Evolutionary conservation across 1,140 invertebrate genomes (phyloP).

Genomic region (Zaprionus nigranus): DNA sequence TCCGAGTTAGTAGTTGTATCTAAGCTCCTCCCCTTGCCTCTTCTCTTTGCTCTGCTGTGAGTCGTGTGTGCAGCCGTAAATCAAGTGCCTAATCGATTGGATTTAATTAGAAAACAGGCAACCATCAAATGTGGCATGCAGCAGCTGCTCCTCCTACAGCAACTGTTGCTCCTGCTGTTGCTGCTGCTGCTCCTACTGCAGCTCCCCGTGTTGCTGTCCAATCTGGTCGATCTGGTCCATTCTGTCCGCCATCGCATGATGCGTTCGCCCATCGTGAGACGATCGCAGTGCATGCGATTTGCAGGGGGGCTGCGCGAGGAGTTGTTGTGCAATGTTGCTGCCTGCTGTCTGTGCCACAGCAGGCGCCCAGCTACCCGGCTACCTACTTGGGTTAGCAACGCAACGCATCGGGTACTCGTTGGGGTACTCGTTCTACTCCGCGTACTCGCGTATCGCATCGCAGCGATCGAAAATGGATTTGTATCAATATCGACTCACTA

Average conservation of each 20-base stretch:
- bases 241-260: conserved; percentile 66
- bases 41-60: neutral
- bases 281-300: conserved; percentile 69
- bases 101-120: conserved; percentile 71
- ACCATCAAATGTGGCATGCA: conserved; percentile 66
- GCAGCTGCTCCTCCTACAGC: conserved; percentile 5
- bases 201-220: conserved; percentile 30
- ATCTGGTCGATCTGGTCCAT: conserved; percentile 28
- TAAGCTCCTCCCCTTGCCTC: neutral
- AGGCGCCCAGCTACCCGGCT: conserved; percentile 23
- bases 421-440: neutral
- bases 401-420: neutral
- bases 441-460: conserved; percentile 50
- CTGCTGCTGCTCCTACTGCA: conserved; percentile 11
- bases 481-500: conserved; percentile 84
- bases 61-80: conserved; percentile 56
- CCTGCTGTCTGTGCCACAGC: conserved; percentile 47
- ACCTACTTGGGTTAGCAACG: neutral
- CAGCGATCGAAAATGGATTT: conserved; percentile 83
- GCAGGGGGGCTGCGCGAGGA: conserved; percentile 19
- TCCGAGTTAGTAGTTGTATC: neutral
- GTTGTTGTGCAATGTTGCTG: conserved; percentile 44
- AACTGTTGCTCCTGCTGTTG: conserved; percentile 1
- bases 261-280: conserved; percentile 58
- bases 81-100: conserved; percentile 73